Percentiles rank a stretch among this genome's conserved stretches.
Conservation (phyloP, 2,113 vertebrate genomes). For the Amphiprion ocellaris region DNA sequence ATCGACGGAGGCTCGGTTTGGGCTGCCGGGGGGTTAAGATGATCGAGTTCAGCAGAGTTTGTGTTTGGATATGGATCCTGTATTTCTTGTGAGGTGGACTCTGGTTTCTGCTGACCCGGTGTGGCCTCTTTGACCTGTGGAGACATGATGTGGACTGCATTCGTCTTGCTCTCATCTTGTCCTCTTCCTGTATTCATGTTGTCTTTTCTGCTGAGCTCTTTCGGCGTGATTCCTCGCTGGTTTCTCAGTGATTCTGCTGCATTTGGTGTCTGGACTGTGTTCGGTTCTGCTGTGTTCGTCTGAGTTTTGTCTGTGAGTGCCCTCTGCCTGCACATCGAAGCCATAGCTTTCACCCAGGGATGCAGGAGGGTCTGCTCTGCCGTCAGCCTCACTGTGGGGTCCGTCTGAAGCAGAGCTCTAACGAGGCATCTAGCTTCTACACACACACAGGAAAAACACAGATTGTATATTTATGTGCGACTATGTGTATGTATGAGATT, state of each 20-base stretch:
- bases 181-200: neutral
- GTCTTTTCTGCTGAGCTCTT: slow-evolving; percentile 16
- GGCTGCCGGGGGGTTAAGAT: neutral
- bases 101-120: slow-evolving; percentile 19
- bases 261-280: slow-evolving; percentile 20
- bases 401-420: slow-evolving; percentile 89
- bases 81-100: slow-evolving; percentile 24
- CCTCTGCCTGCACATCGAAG: slow-evolving; percentile 79
- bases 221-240: slow-evolving; percentile 3
- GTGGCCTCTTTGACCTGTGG: slow-evolving; percentile 15
- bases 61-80: slow-evolving; percentile 13
- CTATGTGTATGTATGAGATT: neutral
- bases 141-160: slow-evolving; percentile 5
- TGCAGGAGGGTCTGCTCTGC: slow-evolving; percentile 91
- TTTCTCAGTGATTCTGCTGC: slow-evolving; percentile 29
- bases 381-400: slow-evolving; percentile 89
- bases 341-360: slow-evolving; percentile 89
- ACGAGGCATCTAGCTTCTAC: slow-evolving; percentile 91
- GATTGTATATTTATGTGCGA: neutral
- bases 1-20: slow-evolving; percentile 23
- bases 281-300: slow-evolving; percentile 2
- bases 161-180: slow-evolving; percentile 31
- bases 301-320: slow-evolving; percentile 67
- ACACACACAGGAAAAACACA: slow-evolving; percentile 1
- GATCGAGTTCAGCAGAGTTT: slow-evolving; percentile 5